Percentiles rank a stretch among this genome's conserved stretches.
These are phyloP conservation scores for Elgonia sp. DNA, from an alignment of 2,888 invertebrate genomes.

Conservation along the genomic window DNA sequence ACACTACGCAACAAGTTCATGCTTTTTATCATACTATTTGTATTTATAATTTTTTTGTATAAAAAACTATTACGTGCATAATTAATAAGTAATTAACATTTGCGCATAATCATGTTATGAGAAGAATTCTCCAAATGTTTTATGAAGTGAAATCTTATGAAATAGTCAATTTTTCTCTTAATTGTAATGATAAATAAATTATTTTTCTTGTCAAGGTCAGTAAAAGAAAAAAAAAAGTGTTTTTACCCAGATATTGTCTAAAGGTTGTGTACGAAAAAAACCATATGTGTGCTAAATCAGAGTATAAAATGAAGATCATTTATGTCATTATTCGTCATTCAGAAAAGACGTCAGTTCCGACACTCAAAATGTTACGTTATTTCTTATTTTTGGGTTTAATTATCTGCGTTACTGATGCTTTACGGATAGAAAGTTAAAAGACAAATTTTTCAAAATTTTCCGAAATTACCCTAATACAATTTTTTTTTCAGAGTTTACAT, in stretches of 20 bases:
- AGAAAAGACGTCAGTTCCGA: no score
- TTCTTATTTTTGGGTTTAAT: neutral
- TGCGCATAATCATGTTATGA: no score
- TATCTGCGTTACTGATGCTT: neutral
- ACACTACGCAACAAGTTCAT: no score
- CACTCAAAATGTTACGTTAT: slow-evolving; percentile 3
- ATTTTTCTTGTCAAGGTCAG: neutral
- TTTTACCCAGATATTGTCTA: no score
- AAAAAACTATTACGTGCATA: no score
- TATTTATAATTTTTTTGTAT: no score
- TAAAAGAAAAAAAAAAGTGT: neutral
- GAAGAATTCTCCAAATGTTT: neutral
- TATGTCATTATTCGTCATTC: no score
- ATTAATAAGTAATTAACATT: no score
- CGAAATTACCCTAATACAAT: neutral
- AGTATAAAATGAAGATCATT: neutral
- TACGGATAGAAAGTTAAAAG: neutral
- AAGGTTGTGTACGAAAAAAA: no score
- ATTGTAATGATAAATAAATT: neutral
- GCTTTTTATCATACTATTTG: no score
- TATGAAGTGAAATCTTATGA: neutral
- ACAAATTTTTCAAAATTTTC: neutral
- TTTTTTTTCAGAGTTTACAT: neutral
- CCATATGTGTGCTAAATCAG: neutral
- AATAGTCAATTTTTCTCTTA: neutral